These are phyloP conservation scores for Schizopygopsis pylzovi DNA, from an alignment of 2,797 vertebrate genomes.

Conservation along the genomic window DNA sequence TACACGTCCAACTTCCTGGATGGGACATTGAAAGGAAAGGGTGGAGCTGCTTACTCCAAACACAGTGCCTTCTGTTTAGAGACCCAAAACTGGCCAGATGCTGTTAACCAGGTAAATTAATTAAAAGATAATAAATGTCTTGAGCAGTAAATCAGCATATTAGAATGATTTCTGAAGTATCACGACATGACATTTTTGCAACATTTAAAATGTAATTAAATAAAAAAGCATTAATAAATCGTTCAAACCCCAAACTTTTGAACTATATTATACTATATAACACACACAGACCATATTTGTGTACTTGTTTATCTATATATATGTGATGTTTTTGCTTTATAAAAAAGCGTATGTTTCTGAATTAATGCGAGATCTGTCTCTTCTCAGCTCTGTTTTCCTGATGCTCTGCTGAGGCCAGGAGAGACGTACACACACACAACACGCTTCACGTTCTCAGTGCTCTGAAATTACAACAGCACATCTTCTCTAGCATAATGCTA, in stretches of 20 bases:
- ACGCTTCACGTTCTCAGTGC: constrained; percentile 78
- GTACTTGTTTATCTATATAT: background rate
- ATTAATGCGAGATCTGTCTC: background rate
- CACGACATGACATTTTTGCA: background rate
- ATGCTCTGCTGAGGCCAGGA: constrained; percentile 80
- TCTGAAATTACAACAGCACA: constrained; percentile 63
- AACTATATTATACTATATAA: background rate
- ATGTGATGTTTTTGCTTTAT: background rate
- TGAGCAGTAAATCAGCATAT: background rate
- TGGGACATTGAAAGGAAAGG: constrained; percentile 87
- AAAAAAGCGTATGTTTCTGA: background rate
- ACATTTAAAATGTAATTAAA: too few species aligned
- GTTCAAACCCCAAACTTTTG: background rate
- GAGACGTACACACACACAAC: constrained; percentile 87
- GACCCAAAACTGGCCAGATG: constrained; percentile 95
- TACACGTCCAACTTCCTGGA: constrained; percentile 95
- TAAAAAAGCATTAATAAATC: background rate
- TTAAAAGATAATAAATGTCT: background rate
- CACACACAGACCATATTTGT: background rate
- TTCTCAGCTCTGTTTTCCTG: constrained; percentile 84
- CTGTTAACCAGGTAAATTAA: constrained; percentile 87
- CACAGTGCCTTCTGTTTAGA: constrained; percentile 94
- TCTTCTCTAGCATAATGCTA: background rate
- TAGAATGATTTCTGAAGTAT: background rate
- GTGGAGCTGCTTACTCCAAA: constrained; percentile 77